Evolutionary conservation across 2,797 vertebrate species (phyloP).

Genomic region (Syndactyla subalaris): DNA sequence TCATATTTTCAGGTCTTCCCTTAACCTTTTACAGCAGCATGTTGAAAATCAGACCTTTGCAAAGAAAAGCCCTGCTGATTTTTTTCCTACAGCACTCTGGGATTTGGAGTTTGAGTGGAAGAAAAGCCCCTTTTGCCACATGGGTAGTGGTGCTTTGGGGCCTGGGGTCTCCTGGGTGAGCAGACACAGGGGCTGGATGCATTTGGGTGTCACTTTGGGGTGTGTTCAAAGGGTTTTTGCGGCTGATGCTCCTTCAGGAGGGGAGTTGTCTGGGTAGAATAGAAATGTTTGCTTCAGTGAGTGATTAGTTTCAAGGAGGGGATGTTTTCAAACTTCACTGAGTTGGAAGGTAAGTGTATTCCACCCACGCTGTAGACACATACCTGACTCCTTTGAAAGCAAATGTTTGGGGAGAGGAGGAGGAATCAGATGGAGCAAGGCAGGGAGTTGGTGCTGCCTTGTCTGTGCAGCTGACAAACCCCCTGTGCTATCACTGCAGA

Average conservation of each 20-base stretch:
- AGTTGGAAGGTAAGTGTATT: neutral
- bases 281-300: neutral
- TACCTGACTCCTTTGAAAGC: neutral
- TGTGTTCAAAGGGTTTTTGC: neutral
- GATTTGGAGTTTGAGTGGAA: neutral
- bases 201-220: neutral
- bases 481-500: neutral
- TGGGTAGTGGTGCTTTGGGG: accelerated
- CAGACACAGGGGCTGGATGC: neutral
- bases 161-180: neutral
- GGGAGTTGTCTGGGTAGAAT: neutral
- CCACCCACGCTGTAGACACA: neutral
- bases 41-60: accelerated
- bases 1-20: accelerated
- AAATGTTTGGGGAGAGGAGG: neutral
- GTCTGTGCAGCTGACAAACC: neutral
- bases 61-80: accelerated
- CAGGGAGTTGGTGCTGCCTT: neutral
- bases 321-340: neutral
- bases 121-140: accelerated
- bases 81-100: accelerated
- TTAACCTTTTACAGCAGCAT: accelerated
- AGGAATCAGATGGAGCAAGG: neutral
- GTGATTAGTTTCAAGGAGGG: neutral
- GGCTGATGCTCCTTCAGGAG: neutral